Evolutionary conservation across 2,888 invertebrate genomes (phyloP).

Genomic region (Euzetes globulus): DNA sequence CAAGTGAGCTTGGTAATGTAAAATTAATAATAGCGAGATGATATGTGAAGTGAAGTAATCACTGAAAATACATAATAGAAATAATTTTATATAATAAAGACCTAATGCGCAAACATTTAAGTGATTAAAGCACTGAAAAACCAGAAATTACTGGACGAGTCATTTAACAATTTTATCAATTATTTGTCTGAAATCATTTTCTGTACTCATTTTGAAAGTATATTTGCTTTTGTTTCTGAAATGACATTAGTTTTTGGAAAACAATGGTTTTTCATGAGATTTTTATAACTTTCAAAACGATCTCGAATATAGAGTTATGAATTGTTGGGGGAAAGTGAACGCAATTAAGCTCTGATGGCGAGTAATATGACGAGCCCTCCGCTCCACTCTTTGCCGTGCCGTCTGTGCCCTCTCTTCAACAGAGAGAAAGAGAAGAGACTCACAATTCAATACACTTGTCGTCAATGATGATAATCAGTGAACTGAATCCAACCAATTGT

Average conservation of each 20-base stretch:
- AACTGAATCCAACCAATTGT: conserved; percentile 26
- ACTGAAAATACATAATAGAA: no score
- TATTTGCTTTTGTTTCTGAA: not conserved
- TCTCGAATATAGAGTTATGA: not conserved
- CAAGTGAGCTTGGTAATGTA: no score
- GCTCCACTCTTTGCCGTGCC: not conserved
- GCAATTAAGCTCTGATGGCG: not conserved
- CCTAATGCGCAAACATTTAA: not conserved
- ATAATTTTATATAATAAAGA: not conserved
- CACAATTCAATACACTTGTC: conserved; percentile 11
- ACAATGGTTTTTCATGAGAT: no score
- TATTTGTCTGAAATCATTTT: not conserved
- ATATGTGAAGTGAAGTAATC: no score
- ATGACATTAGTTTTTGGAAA: not conserved
- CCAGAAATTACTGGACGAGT: not conserved
- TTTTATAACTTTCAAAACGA: no score
- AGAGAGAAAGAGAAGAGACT: not conserved
- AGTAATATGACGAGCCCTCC: not conserved
- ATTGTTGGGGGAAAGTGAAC: not conserved
- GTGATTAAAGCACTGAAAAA: not conserved
- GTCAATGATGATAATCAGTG: conserved; percentile 24
- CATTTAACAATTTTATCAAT: not conserved
- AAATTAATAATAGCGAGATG: no score
- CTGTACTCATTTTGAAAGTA: not conserved
- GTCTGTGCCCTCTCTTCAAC: no score